phyloP scores from a whole-genome alignment of 2,797 vertebrate genomes.

The Moxostoma hubbsi region DNA sequence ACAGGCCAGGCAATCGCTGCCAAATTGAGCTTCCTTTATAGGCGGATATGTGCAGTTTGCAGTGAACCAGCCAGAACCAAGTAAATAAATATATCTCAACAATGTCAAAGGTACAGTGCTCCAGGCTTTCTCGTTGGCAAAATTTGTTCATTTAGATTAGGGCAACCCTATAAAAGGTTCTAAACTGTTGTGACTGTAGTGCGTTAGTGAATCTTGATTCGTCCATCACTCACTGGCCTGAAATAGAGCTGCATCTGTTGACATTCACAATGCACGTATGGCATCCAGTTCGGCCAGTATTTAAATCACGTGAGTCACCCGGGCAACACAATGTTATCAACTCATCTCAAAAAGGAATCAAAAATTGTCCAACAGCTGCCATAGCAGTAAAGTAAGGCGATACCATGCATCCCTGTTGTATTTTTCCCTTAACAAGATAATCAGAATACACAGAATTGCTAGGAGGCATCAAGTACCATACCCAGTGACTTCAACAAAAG shows the following conservation, averaged over 20 bases:
- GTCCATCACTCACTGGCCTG: conserved; percentile 49
- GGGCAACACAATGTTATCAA: conserved; percentile 60
- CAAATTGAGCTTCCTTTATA: background rate
- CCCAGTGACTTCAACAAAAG: background rate
- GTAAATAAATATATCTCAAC: too few relatives aligned
- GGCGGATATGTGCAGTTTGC: background rate
- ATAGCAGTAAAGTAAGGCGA: conserved; percentile 30
- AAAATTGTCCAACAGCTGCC: conserved; percentile 60
- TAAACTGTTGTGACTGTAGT: conserved; percentile 42
- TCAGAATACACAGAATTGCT: background rate
- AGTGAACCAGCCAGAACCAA: background rate
- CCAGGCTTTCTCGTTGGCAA: background rate
- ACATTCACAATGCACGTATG: conserved; percentile 55
- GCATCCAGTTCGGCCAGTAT: conserved; percentile 56
- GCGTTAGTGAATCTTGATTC: conserved; percentile 51
- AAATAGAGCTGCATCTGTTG: conserved; percentile 67
- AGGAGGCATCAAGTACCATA: background rate
- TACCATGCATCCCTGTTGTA: conserved; percentile 24
- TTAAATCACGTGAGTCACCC: conserved; percentile 54
- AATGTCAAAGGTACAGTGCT: background rate
- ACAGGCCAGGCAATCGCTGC: conserved; percentile 10
- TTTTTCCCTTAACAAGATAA: conserved; percentile 14
- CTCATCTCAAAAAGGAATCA: conserved; percentile 57
- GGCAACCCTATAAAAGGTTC: conserved; percentile 40
- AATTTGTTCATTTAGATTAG: conserved; percentile 39